A percentile compares a stretch with the other conserved stretches of the same genome.
phyloP scores from a whole-genome alignment of 2,113 vertebrate genomes.

The Austrofundulus limnaeus region DNA sequence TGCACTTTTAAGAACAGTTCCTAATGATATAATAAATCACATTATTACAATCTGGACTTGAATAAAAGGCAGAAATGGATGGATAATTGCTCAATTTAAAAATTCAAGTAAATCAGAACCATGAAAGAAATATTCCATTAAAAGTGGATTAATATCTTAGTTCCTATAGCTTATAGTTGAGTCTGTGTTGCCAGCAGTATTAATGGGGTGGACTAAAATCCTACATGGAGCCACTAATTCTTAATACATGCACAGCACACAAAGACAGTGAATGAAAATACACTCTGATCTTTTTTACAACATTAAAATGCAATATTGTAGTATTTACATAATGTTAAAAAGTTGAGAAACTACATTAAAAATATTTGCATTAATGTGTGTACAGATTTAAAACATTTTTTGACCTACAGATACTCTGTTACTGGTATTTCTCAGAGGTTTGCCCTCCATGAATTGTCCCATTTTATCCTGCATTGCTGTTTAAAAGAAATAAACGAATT shows the following conservation, averaged over 20 bases:
- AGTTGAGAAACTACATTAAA: no score
- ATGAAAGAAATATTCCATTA: neutral
- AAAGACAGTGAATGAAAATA: no score
- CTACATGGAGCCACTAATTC: neutral
- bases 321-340: neutral
- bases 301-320: neutral
- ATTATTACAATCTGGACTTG: slow-evolving; percentile 5
- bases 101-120: neutral
- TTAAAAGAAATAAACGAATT: neutral
- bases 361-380: no score
- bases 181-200: neutral
- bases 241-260: neutral
- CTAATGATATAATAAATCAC: slow-evolving; percentile 10
- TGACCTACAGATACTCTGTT: no score
- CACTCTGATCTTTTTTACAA: no score
- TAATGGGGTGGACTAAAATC: neutral
- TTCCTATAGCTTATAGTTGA: neutral
- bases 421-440: no score
- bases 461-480: no score
- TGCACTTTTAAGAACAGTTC: slow-evolving; percentile 5
- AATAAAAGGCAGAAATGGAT: slow-evolving; percentile 10
- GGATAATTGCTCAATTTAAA: slow-evolving; percentile 3
- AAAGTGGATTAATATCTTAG: neutral
- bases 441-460: no score
- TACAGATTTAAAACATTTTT: no score